Conservation (phyloP, 1,140 invertebrate genomes). For the Neotoxoptera formosana region DNA sequence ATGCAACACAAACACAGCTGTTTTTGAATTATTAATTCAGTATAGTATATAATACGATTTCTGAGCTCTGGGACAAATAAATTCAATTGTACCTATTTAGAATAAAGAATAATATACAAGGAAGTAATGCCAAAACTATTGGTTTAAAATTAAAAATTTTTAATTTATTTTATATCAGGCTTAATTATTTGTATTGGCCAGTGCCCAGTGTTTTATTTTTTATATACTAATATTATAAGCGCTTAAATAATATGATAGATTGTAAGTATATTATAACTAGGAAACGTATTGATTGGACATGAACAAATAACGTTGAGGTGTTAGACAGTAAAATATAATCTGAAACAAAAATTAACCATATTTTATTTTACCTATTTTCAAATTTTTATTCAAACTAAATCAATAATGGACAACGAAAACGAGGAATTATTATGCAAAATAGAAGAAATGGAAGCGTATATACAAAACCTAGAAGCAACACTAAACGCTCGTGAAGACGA, state of each 20-base stretch:
- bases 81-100: too few species aligned
- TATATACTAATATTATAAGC: not conserved
- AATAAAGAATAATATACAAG: too few species aligned
- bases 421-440: not conserved
- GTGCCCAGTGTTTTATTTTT: not conserved
- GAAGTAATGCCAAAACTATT: too few species aligned
- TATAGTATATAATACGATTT: too few species aligned
- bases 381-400: not conserved
- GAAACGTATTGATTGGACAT: not conserved
- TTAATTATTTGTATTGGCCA: not conserved
- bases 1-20: too few species aligned
- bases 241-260: not conserved
- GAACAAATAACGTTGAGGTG: not conserved
- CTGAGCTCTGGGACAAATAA: too few species aligned
- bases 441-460: not conserved
- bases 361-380: not conserved
- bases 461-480: not conserved
- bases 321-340: not conserved
- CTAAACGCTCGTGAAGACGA: not conserved
- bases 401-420: not conserved
- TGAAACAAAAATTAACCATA: not conserved
- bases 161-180: too few species aligned
- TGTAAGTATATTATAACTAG: not conserved
- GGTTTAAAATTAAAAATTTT: too few species aligned
- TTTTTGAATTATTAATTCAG: too few species aligned